phyloP scores from a whole-genome alignment of 1,140 invertebrate genomes.

The Coenobita brevimanus region DNA sequence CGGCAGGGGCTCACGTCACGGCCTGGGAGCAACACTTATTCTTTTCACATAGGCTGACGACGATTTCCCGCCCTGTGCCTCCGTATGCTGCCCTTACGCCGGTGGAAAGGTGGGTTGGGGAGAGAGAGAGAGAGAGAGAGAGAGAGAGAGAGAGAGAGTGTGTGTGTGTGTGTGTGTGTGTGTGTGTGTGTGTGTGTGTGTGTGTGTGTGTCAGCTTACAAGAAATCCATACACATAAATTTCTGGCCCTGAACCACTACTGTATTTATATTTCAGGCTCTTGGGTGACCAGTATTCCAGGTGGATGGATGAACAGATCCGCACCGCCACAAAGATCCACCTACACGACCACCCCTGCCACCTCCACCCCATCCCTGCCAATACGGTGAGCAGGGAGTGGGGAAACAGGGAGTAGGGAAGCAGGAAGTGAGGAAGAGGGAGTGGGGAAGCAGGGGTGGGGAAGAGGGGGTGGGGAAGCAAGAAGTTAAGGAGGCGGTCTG shows the following conservation, averaged over 20 bases:
- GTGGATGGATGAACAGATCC: slow-evolving; percentile 47
- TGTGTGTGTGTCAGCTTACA: neutral
- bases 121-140: neutral
- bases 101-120: neutral
- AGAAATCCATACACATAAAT: neutral
- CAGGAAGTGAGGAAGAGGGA: neutral
- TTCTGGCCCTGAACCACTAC: neutral
- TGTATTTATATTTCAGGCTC: neutral
- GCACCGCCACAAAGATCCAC: slow-evolving; percentile 39
- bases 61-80: neutral
- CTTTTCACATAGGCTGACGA: slow-evolving; percentile 27
- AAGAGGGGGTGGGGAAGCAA: too few relatives aligned
- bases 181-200: neutral
- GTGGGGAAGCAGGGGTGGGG: too few relatives aligned
- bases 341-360: slow-evolving; percentile 51
- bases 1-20: slow-evolving; percentile 37
- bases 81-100: neutral
- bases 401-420: neutral
- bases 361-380: neutral
- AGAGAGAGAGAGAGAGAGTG: neutral
- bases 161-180: slow-evolving; percentile 19
- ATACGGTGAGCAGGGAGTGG: slow-evolving; percentile 12
- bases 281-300: slow-evolving; percentile 6
- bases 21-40: slow-evolving; percentile 54
- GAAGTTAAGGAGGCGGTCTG: too few relatives aligned